phyloP scores from a whole-genome alignment of 2,797 vertebrate genomes.

The Manis crassicaudata region DNA sequence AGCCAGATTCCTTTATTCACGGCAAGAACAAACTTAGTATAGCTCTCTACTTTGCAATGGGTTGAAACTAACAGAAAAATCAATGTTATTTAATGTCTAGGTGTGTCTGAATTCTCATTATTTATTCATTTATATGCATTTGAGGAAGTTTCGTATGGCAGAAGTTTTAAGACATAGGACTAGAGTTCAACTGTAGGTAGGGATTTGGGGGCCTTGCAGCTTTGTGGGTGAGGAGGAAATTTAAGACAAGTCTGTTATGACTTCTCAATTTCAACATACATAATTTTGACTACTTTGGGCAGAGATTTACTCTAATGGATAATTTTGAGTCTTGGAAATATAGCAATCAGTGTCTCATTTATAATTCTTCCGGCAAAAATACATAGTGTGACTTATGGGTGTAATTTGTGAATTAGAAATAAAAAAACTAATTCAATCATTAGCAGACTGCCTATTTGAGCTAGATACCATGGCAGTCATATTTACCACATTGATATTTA shows the following conservation, averaged over 20 bases:
- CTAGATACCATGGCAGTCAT: not conserved
- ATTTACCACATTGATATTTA: not conserved
- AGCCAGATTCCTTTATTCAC: not conserved
- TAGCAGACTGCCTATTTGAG: not conserved
- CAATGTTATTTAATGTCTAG: not conserved
- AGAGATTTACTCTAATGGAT: not conserved
- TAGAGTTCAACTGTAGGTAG: not conserved
- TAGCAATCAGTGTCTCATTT: not conserved
- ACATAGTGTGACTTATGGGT: not conserved
- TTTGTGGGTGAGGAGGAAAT: not conserved
- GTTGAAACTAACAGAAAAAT: not conserved
- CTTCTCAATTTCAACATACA: not conserved
- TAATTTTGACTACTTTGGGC: not conserved
- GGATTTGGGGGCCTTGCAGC: not conserved
- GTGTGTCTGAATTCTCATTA: not conserved
- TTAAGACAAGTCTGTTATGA: not conserved
- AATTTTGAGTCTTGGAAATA: not conserved
- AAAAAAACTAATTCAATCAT: not conserved
- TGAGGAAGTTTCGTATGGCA: not conserved
- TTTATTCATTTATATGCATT: not conserved
- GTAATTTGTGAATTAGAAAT: not conserved
- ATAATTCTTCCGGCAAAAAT: not conserved
- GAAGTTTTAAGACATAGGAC: not conserved
- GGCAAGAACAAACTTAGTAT: not conserved
- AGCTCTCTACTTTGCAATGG: not conserved